A percentile compares a stretch with the other conserved stretches of the same genome.
Conservation (phyloP, 2,888 invertebrate species). For the Pyrochroa serraticornis region DNA sequence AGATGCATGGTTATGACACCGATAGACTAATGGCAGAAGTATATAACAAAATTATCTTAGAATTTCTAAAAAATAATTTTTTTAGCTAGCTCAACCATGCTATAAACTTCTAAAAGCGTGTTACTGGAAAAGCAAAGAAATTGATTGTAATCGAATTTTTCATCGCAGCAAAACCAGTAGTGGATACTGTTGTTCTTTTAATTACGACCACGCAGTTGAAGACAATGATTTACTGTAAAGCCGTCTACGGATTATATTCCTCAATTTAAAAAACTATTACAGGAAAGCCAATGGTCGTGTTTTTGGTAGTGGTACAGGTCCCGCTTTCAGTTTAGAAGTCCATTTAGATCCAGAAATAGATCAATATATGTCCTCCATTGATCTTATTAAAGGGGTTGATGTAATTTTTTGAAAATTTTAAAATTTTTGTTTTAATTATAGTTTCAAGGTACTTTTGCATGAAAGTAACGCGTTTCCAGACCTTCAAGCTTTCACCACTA, state of each 20-base stretch:
- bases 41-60: not conserved
- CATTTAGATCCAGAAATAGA: too few relatives aligned
- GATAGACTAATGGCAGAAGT: slow-evolving; percentile 27
- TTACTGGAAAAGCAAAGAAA: slow-evolving; percentile 18
- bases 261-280: not conserved
- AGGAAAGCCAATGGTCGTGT: not conserved
- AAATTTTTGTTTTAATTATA: too few relatives aligned
- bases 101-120: slow-evolving; percentile 11
- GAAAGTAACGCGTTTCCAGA: slow-evolving; percentile 22
- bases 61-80: slow-evolving; percentile 1
- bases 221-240: not conserved
- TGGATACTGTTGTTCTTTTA: slow-evolving; percentile 29
- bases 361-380: too few relatives aligned
- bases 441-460: slow-evolving; percentile 24
- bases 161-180: slow-evolving; percentile 13
- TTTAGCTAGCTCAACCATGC: slow-evolving; percentile 26
- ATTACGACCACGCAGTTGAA: slow-evolving; percentile 12
- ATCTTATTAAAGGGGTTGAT: too few relatives aligned
- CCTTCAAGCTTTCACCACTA: slow-evolving; percentile 14
- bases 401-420: too few relatives aligned
- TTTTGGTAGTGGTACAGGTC: too few relatives aligned
- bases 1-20: slow-evolving; percentile 18
- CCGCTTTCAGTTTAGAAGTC: too few relatives aligned
- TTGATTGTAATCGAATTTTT: slow-evolving; percentile 18
- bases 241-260: not conserved